These are phyloP conservation scores for Portunus trituberculatus DNA, from an alignment of 1,140 invertebrate genomes.

Conservation along the genomic window DNA sequence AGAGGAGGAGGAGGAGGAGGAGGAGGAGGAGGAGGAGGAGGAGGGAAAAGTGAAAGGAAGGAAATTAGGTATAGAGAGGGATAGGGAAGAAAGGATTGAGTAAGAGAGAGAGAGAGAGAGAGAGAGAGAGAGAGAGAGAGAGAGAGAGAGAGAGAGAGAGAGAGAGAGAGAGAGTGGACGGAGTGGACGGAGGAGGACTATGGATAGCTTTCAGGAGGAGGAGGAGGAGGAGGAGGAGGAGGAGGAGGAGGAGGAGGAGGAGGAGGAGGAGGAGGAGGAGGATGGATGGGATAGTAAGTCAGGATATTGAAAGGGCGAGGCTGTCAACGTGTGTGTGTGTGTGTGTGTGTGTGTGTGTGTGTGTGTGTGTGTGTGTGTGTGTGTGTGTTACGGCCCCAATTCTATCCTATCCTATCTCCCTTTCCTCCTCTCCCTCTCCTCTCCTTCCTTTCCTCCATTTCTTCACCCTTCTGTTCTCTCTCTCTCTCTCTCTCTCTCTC, in stretches of 20 bases:
- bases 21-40: not conserved
- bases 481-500: not conserved
- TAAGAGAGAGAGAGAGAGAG: not conserved
- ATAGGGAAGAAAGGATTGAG: not conserved
- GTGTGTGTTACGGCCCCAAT: not conserved
- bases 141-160: not conserved
- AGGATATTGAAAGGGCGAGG: not conserved
- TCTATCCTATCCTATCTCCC: not conserved
- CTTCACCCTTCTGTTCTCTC: no score
- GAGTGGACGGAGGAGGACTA: not conserved
- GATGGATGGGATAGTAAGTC: not conserved
- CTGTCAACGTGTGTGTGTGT: not conserved
- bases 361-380: conserved; percentile 20
- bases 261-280: not conserved
- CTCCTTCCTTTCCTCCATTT: not conserved
- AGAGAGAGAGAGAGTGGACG: not conserved
- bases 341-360: conserved; percentile 20
- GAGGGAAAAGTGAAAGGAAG: not conserved
- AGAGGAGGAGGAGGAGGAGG: not conserved
- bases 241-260: not conserved
- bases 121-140: not conserved
- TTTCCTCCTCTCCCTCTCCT: not conserved
- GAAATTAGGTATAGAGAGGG: not conserved
- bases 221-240: not conserved
- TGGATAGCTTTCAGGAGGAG: not conserved